A percentile compares a stretch with the other conserved stretches of the same genome.
Evolutionary conservation across 1,140 invertebrate species (phyloP).

Genomic region (Eriosoma lanigerum): DNA sequence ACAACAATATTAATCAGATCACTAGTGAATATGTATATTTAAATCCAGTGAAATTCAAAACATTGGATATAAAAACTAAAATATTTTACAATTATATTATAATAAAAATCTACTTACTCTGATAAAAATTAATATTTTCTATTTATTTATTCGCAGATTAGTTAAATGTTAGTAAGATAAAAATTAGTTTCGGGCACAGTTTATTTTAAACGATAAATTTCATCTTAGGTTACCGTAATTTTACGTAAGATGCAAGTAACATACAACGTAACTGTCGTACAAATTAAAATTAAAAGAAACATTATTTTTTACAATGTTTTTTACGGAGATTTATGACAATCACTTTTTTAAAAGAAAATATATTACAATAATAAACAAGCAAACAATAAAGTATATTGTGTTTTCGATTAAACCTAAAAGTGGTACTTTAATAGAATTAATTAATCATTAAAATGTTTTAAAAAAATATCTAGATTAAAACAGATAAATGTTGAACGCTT

Average conservation of each 20-base stretch:
- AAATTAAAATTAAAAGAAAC: background rate
- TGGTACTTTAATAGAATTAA: background rate
- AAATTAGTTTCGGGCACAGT: slow-evolving; percentile 5
- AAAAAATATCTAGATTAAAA: background rate
- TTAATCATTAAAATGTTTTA: slow-evolving; percentile 38
- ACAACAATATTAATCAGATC: background rate
- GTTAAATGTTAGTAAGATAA: background rate
- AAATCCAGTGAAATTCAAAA: background rate
- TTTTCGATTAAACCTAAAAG: slow-evolving; percentile 6
- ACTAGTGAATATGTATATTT: background rate
- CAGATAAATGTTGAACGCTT: background rate
- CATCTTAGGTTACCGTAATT: no score
- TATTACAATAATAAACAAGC: background rate
- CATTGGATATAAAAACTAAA: no score
- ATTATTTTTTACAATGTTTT: background rate
- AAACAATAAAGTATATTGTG: background rate
- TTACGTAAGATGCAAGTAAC: no score
- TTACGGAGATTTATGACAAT: background rate
- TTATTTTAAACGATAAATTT: background rate
- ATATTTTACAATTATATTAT: no score
- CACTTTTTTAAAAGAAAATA: background rate
- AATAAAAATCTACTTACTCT: no score
- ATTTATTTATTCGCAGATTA: background rate
- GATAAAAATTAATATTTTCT: background rate
- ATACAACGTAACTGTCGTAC: background rate